Percentiles rank a stretch among this genome's conserved stretches.
These are phyloP conservation scores for Anabas testudineus DNA, from an alignment of 2,797 vertebrate species.

Conservation along the genomic window DNA sequence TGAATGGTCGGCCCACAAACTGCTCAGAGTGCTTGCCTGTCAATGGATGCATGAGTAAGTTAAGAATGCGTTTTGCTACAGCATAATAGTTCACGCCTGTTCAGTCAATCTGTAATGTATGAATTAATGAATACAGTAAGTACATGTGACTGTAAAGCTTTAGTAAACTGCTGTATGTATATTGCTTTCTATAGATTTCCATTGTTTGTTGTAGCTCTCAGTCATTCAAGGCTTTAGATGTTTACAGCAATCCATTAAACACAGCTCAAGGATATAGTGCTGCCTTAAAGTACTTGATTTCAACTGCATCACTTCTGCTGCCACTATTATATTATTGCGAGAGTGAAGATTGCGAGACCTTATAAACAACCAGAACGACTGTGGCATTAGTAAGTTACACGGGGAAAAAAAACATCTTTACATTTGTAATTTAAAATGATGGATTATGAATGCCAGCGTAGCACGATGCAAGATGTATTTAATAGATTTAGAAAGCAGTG, in stretches of 20 bases:
- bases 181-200: too few relatives aligned
- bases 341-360: not conserved
- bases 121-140: too few relatives aligned
- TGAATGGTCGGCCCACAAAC: not conserved
- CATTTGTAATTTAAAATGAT: constrained; percentile 23
- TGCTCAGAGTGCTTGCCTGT: not conserved
- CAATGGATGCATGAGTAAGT: not conserved
- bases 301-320: not conserved
- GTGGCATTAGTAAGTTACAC: constrained; percentile 6
- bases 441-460: not conserved
- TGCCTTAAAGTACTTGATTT: not conserved
- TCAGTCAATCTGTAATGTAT: too few relatives aligned
- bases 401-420: not conserved
- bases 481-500: constrained; percentile 8
- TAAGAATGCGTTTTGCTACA: too few relatives aligned
- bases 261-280: not conserved
- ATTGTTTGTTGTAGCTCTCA: too few relatives aligned
- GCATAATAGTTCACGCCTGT: too few relatives aligned
- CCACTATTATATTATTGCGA: not conserved
- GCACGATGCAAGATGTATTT: not conserved
- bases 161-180: too few relatives aligned
- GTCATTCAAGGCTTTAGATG: not conserved
- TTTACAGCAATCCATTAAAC: not conserved
- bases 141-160: too few relatives aligned
- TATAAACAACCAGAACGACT: not conserved